Evolutionary conservation across 1,140 invertebrate species (phyloP).

Genomic region (Nixonia krombeini): DNA sequence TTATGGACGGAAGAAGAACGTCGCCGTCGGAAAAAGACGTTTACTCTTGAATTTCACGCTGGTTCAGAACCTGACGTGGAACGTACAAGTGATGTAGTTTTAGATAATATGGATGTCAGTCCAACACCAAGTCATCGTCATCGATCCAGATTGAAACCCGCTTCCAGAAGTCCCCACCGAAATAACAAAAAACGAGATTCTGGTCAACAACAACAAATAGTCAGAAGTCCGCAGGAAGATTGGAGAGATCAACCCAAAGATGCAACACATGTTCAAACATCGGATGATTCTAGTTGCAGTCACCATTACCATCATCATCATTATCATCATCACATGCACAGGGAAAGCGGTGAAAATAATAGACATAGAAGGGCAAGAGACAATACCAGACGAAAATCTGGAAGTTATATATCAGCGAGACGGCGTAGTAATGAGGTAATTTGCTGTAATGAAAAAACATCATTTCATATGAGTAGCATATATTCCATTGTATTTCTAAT

Average conservation of each 20-base stretch:
- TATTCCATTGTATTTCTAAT: background rate
- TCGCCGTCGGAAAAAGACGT: constrained; percentile 77
- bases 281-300: constrained; percentile 78
- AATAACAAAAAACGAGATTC: constrained; percentile 73
- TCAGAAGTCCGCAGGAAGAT: constrained; percentile 65
- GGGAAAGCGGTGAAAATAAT: constrained; percentile 59
- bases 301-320: constrained; percentile 70
- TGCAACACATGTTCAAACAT: constrained; percentile 73
- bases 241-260: constrained; percentile 70
- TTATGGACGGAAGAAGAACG: constrained; percentile 78
- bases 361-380: constrained; percentile 78
- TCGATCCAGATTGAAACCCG: constrained; percentile 65
- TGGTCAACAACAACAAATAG: constrained; percentile 59
- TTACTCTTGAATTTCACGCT: constrained; percentile 78
- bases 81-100: constrained; percentile 57
- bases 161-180: constrained; percentile 55
- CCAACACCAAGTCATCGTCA: constrained; percentile 72
- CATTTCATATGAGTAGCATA: background rate
- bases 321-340: constrained; percentile 61
- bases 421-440: constrained; percentile 66
- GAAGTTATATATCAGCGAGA: constrained; percentile 61
- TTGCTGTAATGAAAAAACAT: background rate
- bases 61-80: constrained; percentile 69
- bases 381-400: constrained; percentile 77
- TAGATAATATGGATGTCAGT: constrained; percentile 72